Conservation (phyloP, 1,140 invertebrate genomes). For the Euwallacea fornicatus region DNA sequence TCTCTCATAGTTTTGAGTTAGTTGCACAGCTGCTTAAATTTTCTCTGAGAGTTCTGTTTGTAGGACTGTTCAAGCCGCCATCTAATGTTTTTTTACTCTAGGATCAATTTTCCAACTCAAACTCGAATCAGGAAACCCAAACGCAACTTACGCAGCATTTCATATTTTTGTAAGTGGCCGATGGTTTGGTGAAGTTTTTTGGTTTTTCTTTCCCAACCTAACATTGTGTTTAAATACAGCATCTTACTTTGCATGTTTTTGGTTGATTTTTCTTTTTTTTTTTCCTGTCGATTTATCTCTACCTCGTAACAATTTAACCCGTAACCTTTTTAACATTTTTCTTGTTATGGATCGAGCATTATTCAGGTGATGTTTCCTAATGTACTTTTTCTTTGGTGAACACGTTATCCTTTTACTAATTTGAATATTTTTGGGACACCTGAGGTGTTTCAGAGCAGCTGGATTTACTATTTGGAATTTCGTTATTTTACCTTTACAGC, state of each 20-base stretch:
- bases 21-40: background rate
- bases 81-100: slow-evolving; percentile 20
- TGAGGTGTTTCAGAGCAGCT: slow-evolving; percentile 37
- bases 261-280: slow-evolving; percentile 34
- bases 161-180: slow-evolving; percentile 44
- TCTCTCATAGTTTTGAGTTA: slow-evolving; percentile 8
- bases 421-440: slow-evolving; percentile 31
- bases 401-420: slow-evolving; percentile 32
- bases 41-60: background rate
- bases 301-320: slow-evolving; percentile 1
- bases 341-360: background rate
- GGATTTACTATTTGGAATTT: slow-evolving; percentile 18
- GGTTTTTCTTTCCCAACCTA: slow-evolving; percentile 31
- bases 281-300: slow-evolving; percentile 6
- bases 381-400: background rate
- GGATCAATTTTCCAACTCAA: slow-evolving; percentile 37
- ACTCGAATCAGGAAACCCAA: slow-evolving; percentile 31
- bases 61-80: too few relatives aligned
- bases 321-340: slow-evolving; percentile 14
- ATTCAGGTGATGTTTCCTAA: slow-evolving; percentile 12
- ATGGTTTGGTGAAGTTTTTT: slow-evolving; percentile 11
- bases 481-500: slow-evolving; percentile 38
- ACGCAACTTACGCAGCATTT: slow-evolving; percentile 38
- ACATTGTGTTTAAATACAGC: slow-evolving; percentile 42
- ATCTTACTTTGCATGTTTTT: slow-evolving; percentile 43